These are phyloP conservation scores for Spizaetus ornatus DNA, from an alignment of 2,113 vertebrate species.

Conservation along the genomic window DNA sequence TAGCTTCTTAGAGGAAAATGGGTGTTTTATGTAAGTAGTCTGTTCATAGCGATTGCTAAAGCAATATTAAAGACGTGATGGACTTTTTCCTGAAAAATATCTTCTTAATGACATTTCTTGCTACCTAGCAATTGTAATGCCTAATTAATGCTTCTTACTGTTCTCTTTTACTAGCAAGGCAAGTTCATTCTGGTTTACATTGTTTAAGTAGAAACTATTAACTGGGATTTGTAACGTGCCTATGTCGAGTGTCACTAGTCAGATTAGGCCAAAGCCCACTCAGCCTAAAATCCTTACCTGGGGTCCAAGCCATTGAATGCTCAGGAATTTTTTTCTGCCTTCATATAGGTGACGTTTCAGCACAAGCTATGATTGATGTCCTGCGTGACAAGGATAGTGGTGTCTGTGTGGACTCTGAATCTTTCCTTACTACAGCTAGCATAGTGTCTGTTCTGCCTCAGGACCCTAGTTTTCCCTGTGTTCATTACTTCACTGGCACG, in stretches of 20 bases:
- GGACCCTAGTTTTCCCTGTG: constrained; percentile 68
- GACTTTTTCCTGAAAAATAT: background rate
- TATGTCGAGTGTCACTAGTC: background rate
- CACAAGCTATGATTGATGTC: constrained; percentile 76
- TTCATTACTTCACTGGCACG: constrained; percentile 82
- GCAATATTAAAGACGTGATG: background rate
- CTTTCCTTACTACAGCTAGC: constrained; percentile 80
- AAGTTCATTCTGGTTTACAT: background rate
- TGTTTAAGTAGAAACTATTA: background rate
- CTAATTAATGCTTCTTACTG: background rate
- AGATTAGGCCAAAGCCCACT: background rate
- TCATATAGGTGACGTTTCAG: constrained; percentile 69
- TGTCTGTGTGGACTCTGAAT: constrained; percentile 77
- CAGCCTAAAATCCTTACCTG: background rate
- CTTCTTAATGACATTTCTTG: background rate
- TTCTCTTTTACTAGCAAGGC: background rate
- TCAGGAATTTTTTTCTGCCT: background rate
- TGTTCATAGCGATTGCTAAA: background rate
- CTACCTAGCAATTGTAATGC: background rate
- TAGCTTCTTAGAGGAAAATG: background rate
- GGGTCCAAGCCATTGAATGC: background rate
- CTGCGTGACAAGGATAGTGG: constrained; percentile 77
- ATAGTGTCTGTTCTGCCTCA: constrained; percentile 79
- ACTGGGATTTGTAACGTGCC: background rate
- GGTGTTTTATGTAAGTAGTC: background rate